These are phyloP conservation scores for Orthonyx spaldingii DNA, from an alignment of 2,113 vertebrate species.

Conservation along the genomic window DNA sequence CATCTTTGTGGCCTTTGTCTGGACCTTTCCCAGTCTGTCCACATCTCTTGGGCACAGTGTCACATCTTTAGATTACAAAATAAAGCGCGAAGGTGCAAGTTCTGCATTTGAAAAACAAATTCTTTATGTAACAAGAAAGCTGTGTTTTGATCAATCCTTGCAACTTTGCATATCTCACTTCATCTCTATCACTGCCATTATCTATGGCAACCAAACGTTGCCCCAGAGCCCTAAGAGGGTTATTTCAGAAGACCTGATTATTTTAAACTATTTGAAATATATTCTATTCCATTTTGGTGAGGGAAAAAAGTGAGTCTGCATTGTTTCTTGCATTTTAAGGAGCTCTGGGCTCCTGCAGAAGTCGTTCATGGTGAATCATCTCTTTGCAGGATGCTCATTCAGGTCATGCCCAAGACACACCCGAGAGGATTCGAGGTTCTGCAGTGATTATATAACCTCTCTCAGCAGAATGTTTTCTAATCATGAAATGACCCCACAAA, in stretches of 20 bases:
- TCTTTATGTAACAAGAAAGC: not conserved
- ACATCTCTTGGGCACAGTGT: too few species aligned
- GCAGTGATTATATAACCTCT: not conserved
- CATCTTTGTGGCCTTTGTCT: not conserved
- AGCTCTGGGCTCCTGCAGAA: not conserved
- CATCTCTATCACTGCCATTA: not conserved
- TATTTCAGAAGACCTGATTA: not conserved
- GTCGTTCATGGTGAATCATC: not conserved
- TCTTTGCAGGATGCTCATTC: not conserved
- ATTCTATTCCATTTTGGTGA: not conserved
- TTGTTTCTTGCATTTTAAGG: not conserved
- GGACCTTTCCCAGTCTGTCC: not conserved
- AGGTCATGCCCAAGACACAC: not conserved
- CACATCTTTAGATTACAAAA: not conserved
- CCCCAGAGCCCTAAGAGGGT: not conserved
- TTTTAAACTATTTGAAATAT: not conserved
- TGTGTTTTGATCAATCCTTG: not conserved
- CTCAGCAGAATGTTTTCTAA: not conserved
- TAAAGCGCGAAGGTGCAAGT: accelerated
- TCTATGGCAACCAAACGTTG: not conserved
- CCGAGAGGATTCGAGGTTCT: not conserved
- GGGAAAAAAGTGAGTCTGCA: not conserved
- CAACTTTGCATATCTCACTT: not conserved
- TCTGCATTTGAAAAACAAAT: not conserved
- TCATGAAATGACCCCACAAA: not conserved